Percentiles rank a stretch among this genome's conserved stretches.
phyloP scores from a whole-genome alignment of 2,797 vertebrate genomes.

The Pangasius mekongensis region DNA sequence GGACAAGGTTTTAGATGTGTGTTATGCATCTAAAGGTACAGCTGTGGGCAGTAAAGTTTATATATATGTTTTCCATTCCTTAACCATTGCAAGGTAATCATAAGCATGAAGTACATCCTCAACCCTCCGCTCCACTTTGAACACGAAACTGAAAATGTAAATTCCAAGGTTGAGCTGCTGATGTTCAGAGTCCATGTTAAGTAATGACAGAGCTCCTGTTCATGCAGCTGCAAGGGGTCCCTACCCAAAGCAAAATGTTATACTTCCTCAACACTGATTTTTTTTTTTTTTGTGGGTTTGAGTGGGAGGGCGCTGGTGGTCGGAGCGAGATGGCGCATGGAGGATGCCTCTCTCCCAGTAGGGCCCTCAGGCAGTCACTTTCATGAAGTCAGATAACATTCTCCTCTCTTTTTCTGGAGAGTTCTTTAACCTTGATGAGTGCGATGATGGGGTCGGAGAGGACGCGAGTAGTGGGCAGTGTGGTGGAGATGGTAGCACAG shows the following conservation, averaged over 20 bases:
- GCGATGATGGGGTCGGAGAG: conserved; percentile 70
- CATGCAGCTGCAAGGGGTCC: neutral
- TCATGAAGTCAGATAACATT: conserved; percentile 81
- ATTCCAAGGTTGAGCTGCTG: conserved; percentile 1
- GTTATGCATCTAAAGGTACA: conserved; percentile 10
- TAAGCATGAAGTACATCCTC: neutral
- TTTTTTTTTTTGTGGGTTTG: conserved; percentile 43
- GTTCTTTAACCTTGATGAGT: conserved; percentile 84
- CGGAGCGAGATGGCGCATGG: conserved; percentile 62
- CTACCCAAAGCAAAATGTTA: conserved; percentile 25
- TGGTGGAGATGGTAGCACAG: conserved; percentile 41
- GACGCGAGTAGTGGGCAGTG: conserved; percentile 50
- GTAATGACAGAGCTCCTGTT: conserved; percentile 20
- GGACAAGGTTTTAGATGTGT: neutral
- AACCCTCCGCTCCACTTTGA: conserved; percentile 1
- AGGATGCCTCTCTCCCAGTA: conserved; percentile 72
- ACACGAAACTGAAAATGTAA: neutral
- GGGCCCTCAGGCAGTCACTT: conserved; percentile 78
- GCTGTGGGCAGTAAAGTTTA: neutral
- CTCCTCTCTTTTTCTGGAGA: conserved; percentile 76
- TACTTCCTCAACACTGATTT: conserved; percentile 39
- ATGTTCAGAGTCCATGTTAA: conserved; percentile 1
- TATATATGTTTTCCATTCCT: neutral
- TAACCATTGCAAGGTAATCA: neutral
- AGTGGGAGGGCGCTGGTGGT: conserved; percentile 57